Evolutionary conservation across 2,888 invertebrate species (phyloP), one percentile per base, ranked within the genome.

Genomic region (Tillus elongatus): DNA sequence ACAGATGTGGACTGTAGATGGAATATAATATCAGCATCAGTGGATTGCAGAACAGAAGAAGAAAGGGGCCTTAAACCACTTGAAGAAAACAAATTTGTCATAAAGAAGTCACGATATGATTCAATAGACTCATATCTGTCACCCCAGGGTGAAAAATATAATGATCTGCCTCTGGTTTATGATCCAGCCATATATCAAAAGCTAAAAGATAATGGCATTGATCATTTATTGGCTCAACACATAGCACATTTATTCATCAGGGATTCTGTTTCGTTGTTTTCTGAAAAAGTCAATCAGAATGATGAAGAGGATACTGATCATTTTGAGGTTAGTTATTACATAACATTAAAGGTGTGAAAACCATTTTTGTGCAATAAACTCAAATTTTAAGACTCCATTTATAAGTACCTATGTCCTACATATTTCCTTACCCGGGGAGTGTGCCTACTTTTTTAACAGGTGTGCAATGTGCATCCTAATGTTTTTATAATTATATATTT

Each of bases 201-300:
- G 49, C 74, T 98, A 46, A 68, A 80, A 30, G 82, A 85, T 33
- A 89, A 86, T 57, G 90, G 86, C 49, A 91, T 98, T 52, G 97
- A 98, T 70, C 85, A 85, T 60, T 72, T 90, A 42, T 70, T 99
- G 47, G 91, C 97, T 2, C 80, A 90, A 63, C 98, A 99, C 64
- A 78, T 99, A 42, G 95, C 98, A 9, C 98, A 99, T 68, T 74
- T 99, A 46, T 99, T 99, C 65, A 96, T 99, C 46, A 76, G 98
- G 37, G 98, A 99, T 67, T 85, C 95, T 0, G 85, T 98, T 2
- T 92, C 93, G 3, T 69, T 97, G 37, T 96, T 95, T 70, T 83
- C 85, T 12, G 98, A 98, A 67, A 92, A 92, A 62, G 75, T 98
- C 9, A 67, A 96, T 65, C 95, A 95, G 62, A 85, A 96, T 61